Evolutionary conservation across 2,113 vertebrate species (phyloP), one percentile per base, ranked within the genome.

Genomic region (Balaeniceps rex): DNA sequence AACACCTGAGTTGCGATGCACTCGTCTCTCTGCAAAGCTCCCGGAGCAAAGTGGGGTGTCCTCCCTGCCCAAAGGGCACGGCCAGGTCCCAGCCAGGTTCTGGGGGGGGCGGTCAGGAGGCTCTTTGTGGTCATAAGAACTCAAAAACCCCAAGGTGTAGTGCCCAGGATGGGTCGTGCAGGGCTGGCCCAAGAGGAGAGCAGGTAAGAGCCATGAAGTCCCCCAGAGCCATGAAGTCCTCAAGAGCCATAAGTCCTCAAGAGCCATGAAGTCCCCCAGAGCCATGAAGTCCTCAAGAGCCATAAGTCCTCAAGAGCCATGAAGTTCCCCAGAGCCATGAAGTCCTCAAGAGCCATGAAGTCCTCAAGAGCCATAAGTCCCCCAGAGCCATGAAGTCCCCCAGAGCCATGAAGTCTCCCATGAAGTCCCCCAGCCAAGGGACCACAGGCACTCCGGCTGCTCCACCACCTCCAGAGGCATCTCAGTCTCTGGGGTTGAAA

Each of bases 31-130:
- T 33, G 69, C 40, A 23, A 29, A 46, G 60, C 33, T 60, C 36
- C 36, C 19, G 2, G 1, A 42, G 47, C 0, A 6, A 40, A 15
- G 44, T 0, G 5, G n/a, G 16, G 8, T 54, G 18, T 70, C 70
- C 57, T 66, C 61, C 1, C 14, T 29, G 49, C 42, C 63, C 42
- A 31, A 21, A 52, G 19, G n/a, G 29, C 34, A 13, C 8, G 25
- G 52, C 23, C 9, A 11, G 18, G 28, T 75, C 46, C 40, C 42
- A 25, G 33, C 16, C 22, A 6, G 19, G 33, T 5, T 55, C 51
- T 19, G 71, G 51, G 26, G 46, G 44, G 44, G 44, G 26, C n/a
- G n/a, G 3, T 54, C 79, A 29, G 51, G 58, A 68, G 22, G 47
- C 36, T 63, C 36, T 71, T n/a, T 1, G 14, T 44, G 51, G 21